Base-by-base conservation (phyloP, 1,140 invertebrate genomes). In the Hirudo medicinalis region DNA sequence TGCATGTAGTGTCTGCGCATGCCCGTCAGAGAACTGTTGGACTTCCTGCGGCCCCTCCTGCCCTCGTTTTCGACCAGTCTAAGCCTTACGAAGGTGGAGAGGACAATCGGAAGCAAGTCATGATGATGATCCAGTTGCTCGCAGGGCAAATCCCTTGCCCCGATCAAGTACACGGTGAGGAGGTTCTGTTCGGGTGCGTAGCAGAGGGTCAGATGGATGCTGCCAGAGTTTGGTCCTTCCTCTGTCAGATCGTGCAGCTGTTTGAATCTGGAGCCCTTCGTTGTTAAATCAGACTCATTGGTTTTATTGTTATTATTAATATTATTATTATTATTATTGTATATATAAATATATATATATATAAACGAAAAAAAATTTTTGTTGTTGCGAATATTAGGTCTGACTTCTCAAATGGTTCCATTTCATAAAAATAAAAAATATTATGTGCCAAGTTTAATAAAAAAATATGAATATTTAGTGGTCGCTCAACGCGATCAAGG, bases 101-200 rank as follows among this genome's bases (percentile, higher is more conserved):
- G 8, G 2, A 63, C 15, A 13, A 11, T 6, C 29, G 57, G 57
- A 25, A 25, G 57, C 11, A 13, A 22, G 29, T 25, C 22, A n/a
- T 22, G 22, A 32, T 32, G 22, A 15, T 63, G 11, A 22, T 22
- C 29, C 5, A 4, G 57, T 13, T 22, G 57, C 8, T 22, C 57
- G 22, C 22, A 32, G 29, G 57, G 57, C 22, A 82, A 77, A 72
- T 81, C 79, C 15, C 75, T 73, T 29, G 79, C 80, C 71, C 80
- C 77, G 25, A 81, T 76, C 4, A 82, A 70, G 49, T 77, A 76
- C 0, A 81, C 78, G 0, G 77, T 77, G n/a, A 82, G 75, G 29
- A 82, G 74, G 54, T 73, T 72, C 4, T 78, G 79, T 72, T 81
- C 78, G 22, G 72, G 66, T 72, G 79, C 78, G 72, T 79, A 79